A percentile compares a stretch with the other conserved stretches of the same genome.
These are phyloP conservation scores for Catajapyx aquilonaris DNA, from an alignment of 1,140 invertebrate genomes.

Conservation along the genomic window DNA sequence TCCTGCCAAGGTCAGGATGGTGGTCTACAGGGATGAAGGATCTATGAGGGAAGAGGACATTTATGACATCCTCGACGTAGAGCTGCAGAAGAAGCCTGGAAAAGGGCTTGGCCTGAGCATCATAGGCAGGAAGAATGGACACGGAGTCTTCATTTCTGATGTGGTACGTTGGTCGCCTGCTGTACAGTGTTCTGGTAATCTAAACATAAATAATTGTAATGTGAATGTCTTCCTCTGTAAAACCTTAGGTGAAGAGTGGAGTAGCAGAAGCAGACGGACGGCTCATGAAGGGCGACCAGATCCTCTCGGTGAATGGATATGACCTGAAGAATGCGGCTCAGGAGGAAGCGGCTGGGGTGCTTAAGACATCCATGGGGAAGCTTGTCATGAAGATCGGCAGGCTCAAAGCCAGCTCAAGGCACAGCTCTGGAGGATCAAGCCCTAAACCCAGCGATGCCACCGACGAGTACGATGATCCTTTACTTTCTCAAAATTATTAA, in stretches of 20 bases:
- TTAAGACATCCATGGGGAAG: slow-evolving; percentile 61
- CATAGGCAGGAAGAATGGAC: slow-evolving; percentile 62
- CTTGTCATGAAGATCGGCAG: slow-evolving; percentile 58
- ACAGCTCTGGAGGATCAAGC: slow-evolving; percentile 6
- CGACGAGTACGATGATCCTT: slow-evolving; percentile 1
- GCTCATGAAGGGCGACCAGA: slow-evolving; percentile 79
- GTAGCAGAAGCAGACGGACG: slow-evolving; percentile 77
- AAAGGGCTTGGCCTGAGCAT: slow-evolving; percentile 82
- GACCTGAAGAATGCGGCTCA: slow-evolving; percentile 60
- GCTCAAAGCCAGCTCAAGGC: slow-evolving; percentile 36
- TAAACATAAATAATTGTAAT: not conserved
- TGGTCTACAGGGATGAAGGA: slow-evolving; percentile 68
- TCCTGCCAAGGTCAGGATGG: slow-evolving; percentile 47
- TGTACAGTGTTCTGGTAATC: too few relatives aligned
- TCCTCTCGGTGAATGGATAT: slow-evolving; percentile 73
- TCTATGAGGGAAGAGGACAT: slow-evolving; percentile 36
- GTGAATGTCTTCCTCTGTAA: slow-evolving; percentile 3
- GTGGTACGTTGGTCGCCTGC: slow-evolving; percentile 67
- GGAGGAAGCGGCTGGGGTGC: slow-evolving; percentile 66
- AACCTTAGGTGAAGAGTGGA: slow-evolving; percentile 55
- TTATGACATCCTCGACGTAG: slow-evolving; percentile 68
- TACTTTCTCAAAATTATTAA: slow-evolving; percentile 5
- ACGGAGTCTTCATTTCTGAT: slow-evolving; percentile 85
- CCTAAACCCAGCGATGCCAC: not conserved
- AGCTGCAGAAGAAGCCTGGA: slow-evolving; percentile 76